Base-by-base conservation (phyloP, 1,140 invertebrate species). In the Atopsyche davidsoni region DNA sequence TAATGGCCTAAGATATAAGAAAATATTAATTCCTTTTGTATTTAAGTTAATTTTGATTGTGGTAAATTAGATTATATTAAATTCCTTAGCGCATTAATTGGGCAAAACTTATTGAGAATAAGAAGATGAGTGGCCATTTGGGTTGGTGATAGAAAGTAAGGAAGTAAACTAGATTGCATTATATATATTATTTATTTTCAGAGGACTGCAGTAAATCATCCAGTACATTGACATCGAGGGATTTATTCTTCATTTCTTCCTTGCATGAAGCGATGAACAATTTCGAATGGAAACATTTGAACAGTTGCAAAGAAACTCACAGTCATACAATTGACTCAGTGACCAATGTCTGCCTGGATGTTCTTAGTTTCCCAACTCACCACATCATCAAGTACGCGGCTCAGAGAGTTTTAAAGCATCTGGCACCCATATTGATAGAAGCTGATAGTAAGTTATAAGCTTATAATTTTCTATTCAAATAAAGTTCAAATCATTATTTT, bases 361-460 rank as follows among this genome's bases (percentile, higher is more conserved):
- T 52, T 9, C 34, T 58, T 41, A 42, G 52, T 24, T 25, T 25
- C 11, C 35, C 52, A 9, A 38, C 17, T 31, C 49, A 51, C 23
- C 53, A 58, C 28, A 19, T 50, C 18, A 32, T 58, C 3, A 58
- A 58, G 42, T 58, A 36, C 38, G 41, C 50, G 21, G 45, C 48
- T 1, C 34, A 51, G 25, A 45, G 31, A 9, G 32, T 55, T 24
- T 22, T 58, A 14, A 55, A 58, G 36, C 36, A 36, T 23, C 11
- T 58, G 4, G 53, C 46, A 28, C 49, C 57, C 10, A 13, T 28
- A 11, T 39, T 58, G 21, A 52, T 55, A 14, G 24, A 51, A 28
- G 25, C 32, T n/a, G 57, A 58, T 22, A 52, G 57, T 58, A 46
- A 51, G 44, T 52, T 25, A 44, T 10, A 6, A 22, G 13, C 14